Base-by-base conservation (phyloP, 2,113 vertebrate species). In the Riparia riparia region DNA sequence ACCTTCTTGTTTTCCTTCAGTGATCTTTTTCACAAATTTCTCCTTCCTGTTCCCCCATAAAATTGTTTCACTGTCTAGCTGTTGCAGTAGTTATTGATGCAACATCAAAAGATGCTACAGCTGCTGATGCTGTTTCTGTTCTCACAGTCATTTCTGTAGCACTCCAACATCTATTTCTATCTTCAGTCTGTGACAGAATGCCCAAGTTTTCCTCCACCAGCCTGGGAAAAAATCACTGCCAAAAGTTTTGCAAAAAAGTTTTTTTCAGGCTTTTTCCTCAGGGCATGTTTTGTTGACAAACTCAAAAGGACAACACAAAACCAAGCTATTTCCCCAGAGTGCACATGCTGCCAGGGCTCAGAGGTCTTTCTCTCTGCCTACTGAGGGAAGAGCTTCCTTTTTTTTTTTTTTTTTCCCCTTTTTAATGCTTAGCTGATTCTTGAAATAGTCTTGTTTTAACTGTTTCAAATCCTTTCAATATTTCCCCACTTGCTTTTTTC, bases 211-310 rank as follows among this genome's bases (percentile, higher is more conserved):
- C 44, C 56, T 71, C 37, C 57, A 94, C 42, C 61, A 93, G 92
- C 82, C 88, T 96, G 94, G 92, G 95, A 91, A 93, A 94, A 95
- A 91, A 39, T 34, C 61, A 42, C 72, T 94, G 94, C 74, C 92
- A 96, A 53, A 92, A 92, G 63, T 93, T 94, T 70, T 83, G 82
- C 79, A 63, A 90, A 68, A 86, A 95, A 88, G 68, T 32, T 73
- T 79, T 88, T 95, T 94, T 73, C 82, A 92, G 64, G 68, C 68
- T 73, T 77, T 76, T 54, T 94, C 92, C 86, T 96, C 50, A 66
- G 79, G 92, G 95, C 90, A 86, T 17, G 14, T 93, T 95, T 94
- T 97, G 94, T 94, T 96, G 92, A 95, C 90, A 94, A 93, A 93
- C 64, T 95, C 85, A 63, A 93, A 93, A 96, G 71, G 47, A 88